Evolutionary conservation across 1,140 invertebrate species (phyloP).

Genomic region (Charaxes varanes): DNA sequence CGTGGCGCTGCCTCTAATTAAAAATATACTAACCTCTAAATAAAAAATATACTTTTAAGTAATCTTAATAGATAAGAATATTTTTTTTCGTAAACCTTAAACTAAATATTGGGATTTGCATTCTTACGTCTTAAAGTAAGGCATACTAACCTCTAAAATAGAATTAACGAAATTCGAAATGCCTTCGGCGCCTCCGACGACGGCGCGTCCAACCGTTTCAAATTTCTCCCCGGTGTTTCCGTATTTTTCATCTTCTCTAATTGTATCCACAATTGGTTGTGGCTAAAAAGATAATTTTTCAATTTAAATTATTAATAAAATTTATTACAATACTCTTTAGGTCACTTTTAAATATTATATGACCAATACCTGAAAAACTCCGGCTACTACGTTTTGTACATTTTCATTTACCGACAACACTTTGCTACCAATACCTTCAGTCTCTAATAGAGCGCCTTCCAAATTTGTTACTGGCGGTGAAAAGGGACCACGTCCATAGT

Average conservation of each 20-base stretch:
- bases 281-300: slow-evolving; percentile 62
- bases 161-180: slow-evolving; percentile 75
- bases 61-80: too few relatives aligned
- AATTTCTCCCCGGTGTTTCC: slow-evolving; percentile 80
- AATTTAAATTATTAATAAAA: too few relatives aligned
- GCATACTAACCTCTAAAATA: slow-evolving; percentile 44
- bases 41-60: too few relatives aligned
- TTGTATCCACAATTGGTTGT: slow-evolving; percentile 80
- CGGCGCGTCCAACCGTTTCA: slow-evolving; percentile 69
- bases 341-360: slow-evolving; percentile 10
- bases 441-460: slow-evolving; percentile 44
- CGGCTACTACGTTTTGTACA: slow-evolving; percentile 60
- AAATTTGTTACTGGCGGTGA: slow-evolving; percentile 30
- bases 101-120: too few relatives aligned
- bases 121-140: too few relatives aligned
- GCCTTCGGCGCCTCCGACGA: slow-evolving; percentile 76
- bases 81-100: too few relatives aligned
- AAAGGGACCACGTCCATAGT: slow-evolving; percentile 31
- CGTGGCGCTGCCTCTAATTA: too few relatives aligned
- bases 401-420: slow-evolving; percentile 59
- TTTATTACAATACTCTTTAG: neutral
- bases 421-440: slow-evolving; percentile 51
- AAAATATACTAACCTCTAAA: too few relatives aligned
- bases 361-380: slow-evolving; percentile 68
- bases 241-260: slow-evolving; percentile 81